Conservation (phyloP, 1,140 invertebrate species). For the Luehdorfia chinensis region DNA sequence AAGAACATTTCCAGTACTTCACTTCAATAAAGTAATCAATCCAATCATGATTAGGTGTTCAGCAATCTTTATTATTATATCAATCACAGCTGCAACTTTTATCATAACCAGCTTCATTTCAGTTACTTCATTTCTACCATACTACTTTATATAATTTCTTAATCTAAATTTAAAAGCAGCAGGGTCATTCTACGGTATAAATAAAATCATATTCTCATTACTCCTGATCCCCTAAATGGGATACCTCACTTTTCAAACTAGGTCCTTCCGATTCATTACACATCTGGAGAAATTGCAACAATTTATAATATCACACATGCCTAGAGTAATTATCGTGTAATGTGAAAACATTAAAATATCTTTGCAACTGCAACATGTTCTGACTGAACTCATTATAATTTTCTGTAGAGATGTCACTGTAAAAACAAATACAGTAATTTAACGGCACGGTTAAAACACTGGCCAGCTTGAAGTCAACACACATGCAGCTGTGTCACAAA, state of each 20-base stretch:
- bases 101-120: too few relatives aligned
- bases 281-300: background rate
- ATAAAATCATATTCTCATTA: background rate
- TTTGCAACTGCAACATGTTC: constrained; percentile 67
- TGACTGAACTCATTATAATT: constrained; percentile 66
- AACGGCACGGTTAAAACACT: constrained; percentile 42
- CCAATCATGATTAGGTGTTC: too few relatives aligned
- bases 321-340: constrained; percentile 63
- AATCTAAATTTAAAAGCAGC: too few relatives aligned
- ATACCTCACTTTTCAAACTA: background rate
- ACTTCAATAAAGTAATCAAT: too few relatives aligned
- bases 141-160: too few relatives aligned
- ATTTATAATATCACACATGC: constrained; percentile 46
- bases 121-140: background rate
- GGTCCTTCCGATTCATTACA: background rate
- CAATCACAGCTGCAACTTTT: too few relatives aligned
- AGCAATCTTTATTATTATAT: too few relatives aligned
- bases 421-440: constrained; percentile 74
- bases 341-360: constrained; percentile 66
- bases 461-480: constrained; percentile 26
- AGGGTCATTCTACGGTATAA: too few relatives aligned
- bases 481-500: constrained; percentile 25
- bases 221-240: background rate
- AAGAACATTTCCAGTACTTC: too few relatives aligned
- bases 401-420: constrained; percentile 73